These are phyloP conservation scores for Trichogramma pretiosum DNA, from an alignment of 1,140 invertebrate genomes.

Conservation along the genomic window DNA sequence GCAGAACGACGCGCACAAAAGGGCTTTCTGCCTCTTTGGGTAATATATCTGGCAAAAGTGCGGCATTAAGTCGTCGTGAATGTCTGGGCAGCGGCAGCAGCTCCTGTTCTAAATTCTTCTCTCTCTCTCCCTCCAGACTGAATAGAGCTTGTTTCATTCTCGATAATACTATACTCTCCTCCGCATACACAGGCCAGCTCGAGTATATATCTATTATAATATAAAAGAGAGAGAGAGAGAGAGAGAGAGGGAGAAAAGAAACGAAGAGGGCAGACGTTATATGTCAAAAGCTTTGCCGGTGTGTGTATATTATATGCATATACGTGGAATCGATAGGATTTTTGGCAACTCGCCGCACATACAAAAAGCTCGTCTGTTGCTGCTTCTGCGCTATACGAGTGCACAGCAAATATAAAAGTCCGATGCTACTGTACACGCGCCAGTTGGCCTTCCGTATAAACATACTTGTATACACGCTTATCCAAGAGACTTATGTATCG, in stretches of 20 bases:
- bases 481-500: no score
- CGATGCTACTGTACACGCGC: no score
- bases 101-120: constrained; percentile 9
- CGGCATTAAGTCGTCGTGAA: constrained; percentile 8
- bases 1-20: constrained; percentile 9
- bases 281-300: constrained; percentile 19
- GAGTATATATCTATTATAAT: neutral
- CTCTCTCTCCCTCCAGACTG: constrained; percentile 5
- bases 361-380: no score
- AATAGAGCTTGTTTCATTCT: constrained; percentile 7
- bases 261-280: constrained; percentile 23
- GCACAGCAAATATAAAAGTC: no score
- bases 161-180: constrained; percentile 1
- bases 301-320: no score
- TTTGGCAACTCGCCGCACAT: no score
- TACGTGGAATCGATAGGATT: no score
- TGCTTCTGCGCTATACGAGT: no score
- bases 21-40: constrained; percentile 13
- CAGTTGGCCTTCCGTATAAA: no score
- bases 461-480: no score
- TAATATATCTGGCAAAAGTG: constrained; percentile 11
- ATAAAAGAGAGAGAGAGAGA: no score
- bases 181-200: constrained; percentile 2
- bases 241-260: neutral
- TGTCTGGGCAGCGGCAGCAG: neutral